A percentile compares a stretch with the other conserved stretches of the same genome.
Conservation (phyloP, 2,113 vertebrate species). For the Donacobius atricapilla region DNA sequence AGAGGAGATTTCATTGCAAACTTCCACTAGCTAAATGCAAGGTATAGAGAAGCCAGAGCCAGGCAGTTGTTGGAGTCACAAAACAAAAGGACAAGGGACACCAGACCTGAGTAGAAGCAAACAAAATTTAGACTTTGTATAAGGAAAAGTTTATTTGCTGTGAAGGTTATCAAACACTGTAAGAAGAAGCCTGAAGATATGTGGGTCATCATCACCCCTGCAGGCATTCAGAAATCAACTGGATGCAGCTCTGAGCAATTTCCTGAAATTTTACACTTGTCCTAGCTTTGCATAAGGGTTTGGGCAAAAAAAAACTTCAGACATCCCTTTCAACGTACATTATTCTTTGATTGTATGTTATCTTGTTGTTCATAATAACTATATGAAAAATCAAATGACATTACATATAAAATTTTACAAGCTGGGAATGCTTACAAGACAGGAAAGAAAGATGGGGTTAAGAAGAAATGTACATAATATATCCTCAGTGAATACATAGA, state of each 20-base stretch:
- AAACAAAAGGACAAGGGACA: background rate
- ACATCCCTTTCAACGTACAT: background rate
- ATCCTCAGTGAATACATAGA: background rate
- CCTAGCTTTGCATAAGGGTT: background rate
- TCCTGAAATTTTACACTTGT: background rate
- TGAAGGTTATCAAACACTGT: background rate
- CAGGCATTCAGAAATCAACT: background rate
- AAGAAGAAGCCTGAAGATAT: background rate
- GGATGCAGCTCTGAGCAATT: background rate
- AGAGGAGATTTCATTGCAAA: background rate
- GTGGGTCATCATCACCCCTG: background rate
- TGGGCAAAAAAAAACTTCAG: background rate
- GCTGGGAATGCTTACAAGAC: background rate
- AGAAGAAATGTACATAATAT: background rate
- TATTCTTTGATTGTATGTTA: background rate
- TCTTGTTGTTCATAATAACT: background rate
- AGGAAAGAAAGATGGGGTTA: background rate
- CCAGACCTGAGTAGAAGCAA: background rate
- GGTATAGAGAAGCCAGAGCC: background rate
- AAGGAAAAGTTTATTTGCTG: background rate
- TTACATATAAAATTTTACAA: background rate
- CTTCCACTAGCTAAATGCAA: background rate
- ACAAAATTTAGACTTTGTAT: background rate
- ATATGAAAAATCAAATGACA: background rate
- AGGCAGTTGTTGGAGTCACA: background rate